A percentile compares a stretch with the other conserved stretches of the same genome.
Evolutionary conservation across 2,797 vertebrate genomes (phyloP).

Genomic region (Pantherophis alleghaniensis): DNA sequence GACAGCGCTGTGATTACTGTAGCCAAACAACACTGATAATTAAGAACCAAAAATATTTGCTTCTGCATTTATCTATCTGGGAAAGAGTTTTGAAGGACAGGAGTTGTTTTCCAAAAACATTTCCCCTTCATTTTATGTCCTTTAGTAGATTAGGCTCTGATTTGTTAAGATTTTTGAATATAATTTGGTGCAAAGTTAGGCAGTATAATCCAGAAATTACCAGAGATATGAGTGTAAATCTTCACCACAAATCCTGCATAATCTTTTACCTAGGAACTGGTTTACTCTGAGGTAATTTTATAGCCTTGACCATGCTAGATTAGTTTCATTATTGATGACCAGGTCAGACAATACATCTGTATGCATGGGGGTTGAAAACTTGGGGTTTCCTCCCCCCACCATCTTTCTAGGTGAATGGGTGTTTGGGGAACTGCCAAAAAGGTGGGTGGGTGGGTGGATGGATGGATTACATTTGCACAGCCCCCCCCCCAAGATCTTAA

Average conservation of each 20-base stretch:
- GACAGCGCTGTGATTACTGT: not conserved
- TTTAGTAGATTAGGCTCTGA: not conserved
- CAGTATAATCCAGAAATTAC: not conserved
- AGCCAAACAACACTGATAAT: not conserved
- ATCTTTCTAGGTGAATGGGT: not conserved
- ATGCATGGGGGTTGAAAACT: not conserved
- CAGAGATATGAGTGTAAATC: not conserved
- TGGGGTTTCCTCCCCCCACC: not conserved
- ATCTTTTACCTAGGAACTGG: not conserved
- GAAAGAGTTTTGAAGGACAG: not conserved
- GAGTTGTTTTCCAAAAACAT: conserved; percentile 1
- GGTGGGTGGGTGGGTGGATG: not conserved
- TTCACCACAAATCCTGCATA: not conserved
- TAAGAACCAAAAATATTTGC: conserved; percentile 24
- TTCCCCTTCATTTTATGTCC: not conserved
- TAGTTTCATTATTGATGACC: not conserved
- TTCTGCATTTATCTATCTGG: conserved; percentile 13
- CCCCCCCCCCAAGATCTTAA: not conserved
- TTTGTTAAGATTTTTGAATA: not conserved
- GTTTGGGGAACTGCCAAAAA: not conserved
- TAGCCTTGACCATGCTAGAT: not conserved
- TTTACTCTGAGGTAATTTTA: not conserved
- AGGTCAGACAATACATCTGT: not conserved
- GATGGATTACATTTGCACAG: not conserved
- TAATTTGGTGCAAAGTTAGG: not conserved